These are phyloP conservation scores for Glareola pratincola DNA, from an alignment of 2,113 vertebrate genomes.

Conservation along the genomic window DNA sequence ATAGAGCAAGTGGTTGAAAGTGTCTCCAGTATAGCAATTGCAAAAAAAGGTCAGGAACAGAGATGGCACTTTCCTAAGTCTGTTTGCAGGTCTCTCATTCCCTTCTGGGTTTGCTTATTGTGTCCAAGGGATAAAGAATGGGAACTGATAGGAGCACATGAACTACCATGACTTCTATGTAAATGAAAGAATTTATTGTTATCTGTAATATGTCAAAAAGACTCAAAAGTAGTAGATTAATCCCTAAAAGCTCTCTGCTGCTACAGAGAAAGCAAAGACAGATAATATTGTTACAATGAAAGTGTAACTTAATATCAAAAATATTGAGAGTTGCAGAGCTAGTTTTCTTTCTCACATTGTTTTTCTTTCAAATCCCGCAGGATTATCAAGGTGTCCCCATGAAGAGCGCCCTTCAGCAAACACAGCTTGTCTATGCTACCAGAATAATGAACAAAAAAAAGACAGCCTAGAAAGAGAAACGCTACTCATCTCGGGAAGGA, in stretches of 20 bases:
- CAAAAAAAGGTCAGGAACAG: background rate
- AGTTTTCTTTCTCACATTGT: background rate
- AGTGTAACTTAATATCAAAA: background rate
- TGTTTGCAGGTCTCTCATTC: background rate
- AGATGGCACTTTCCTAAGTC: background rate
- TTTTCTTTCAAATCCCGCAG: background rate
- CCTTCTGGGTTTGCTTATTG: background rate
- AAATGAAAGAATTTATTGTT: background rate
- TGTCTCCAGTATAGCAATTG: background rate
- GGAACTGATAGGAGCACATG: background rate
- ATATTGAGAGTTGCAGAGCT: background rate
- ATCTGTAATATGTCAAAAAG: background rate
- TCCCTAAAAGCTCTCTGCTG: background rate
- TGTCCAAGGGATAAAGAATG: background rate
- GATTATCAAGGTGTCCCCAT: background rate
- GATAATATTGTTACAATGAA: background rate
- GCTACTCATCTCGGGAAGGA: background rate
- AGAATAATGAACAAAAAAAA: background rate
- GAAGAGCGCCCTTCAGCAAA: background rate
- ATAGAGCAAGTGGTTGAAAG: background rate
- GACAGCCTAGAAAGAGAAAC: background rate
- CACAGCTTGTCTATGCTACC: background rate
- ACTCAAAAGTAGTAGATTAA: background rate
- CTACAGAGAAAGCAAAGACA: background rate
- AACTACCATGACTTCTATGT: background rate